Evolutionary conservation across 2,888 invertebrate genomes (phyloP), one percentile per base, ranked within the genome.

Genomic region (Brachyopa scutellaris): DNA sequence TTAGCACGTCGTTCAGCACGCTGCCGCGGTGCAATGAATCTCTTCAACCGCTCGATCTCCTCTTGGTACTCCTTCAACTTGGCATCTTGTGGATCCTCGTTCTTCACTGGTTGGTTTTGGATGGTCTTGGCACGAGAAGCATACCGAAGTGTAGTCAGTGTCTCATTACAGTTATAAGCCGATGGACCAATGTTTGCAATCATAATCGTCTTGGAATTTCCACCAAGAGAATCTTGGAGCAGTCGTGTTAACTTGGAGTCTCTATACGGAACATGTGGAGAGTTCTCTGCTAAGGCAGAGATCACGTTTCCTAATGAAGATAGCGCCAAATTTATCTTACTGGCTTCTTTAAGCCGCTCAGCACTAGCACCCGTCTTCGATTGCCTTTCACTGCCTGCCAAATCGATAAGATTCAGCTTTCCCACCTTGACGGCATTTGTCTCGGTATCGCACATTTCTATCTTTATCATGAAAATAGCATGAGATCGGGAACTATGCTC

Each of bases 1-100:
- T 87, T 88, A 42, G 85, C 84, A 36, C 87, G 86, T 6, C 90
- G 88, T 82, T 89, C 88, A 42, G 88, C 87, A 45, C 89, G 89
- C 85, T 91, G 90, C 47, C 93, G 91, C 1, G 90, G 90, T 0
- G 88, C 88, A 55, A 91, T 90, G 33, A 88, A 85, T 5, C 89
- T 87, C 74, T 92, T 92, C 84, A 95, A 92, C 6, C 96, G 92
- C 87, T 95, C 95, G 88, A 99, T 98, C 92, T 98, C 98, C 84
- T 96, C 95, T 90, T 99, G 99, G 91, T 98, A 97, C 89, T 99
- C 97, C 87, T 98, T 93, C 64, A 98, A 92, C 88, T 99, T 93
- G 17, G 99, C 99, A 91, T 99, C 99, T 91, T 99, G 99, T 33
- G 99, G 99, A 92, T 99, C 99, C 91, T 99, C 99, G 91, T 99